Evolutionary conservation across 2,888 invertebrate genomes (phyloP), one percentile per base, ranked within the genome.

Genomic region (Helicoverpa assulta): DNA sequence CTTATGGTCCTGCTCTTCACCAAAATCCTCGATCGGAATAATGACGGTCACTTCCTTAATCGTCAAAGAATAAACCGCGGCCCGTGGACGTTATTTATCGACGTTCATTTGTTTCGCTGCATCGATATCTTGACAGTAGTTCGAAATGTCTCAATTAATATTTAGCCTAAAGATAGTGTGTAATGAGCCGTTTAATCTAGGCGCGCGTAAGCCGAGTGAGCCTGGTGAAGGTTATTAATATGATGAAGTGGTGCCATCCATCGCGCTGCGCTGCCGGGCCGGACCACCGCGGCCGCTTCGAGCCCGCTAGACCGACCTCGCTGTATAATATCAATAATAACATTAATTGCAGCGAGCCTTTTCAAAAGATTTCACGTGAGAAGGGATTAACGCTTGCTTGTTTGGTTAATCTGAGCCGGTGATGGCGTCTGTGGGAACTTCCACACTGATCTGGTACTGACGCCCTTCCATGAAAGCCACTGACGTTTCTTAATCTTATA

Each of bases 181-280:
- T 95, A 95, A 95, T 95, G 95, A 94, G 92, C 84, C 86, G 76
- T 86, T 92, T 91, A 85, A 92, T 92, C 91, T 93, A 93, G 90
- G 88, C 87, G 90, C 90, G 95, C 95, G 95, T 95, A 95, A 95
- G 93, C 92, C 94, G 90, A 95, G 95, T 95, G 92, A 87, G 92
- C 90, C 87, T 80, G 88, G 88, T 81, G 91, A 88, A 86, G 88
- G 91, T 92, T 91, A 95, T 95, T 95, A 94, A 92, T 91, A 92
- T 93, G 94, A 94, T 90, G 90, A 89, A 94, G 92, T 90, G 92
- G 87, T 83, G 87, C 81, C 90, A 93, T 94, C 92, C 85, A 90
- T 92, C 91, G 89, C 63, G 66, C 70, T 75, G 77, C 47, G 85
- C 85, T 85, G 85, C 82, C 82, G 86, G 76, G 76, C 76, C 85